These are phyloP conservation scores for Ianthella basta DNA, from an alignment of 37 sponge, comb jelly and placozoan genomes.

Conservation along the genomic window DNA sequence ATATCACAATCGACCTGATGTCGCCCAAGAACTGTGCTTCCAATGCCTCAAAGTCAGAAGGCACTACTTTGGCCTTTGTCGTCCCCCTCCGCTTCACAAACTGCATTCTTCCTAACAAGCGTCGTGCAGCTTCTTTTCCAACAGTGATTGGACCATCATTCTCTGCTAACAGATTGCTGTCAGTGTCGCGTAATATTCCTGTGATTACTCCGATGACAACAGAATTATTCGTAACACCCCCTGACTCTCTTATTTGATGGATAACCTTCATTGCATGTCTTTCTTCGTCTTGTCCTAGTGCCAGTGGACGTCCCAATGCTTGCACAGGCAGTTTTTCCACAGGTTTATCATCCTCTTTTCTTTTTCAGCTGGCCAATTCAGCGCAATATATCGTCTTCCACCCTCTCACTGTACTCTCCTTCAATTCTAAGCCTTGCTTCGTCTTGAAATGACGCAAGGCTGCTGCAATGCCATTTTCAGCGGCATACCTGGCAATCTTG, in stretches of 20 bases:
- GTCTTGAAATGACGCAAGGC: no score
- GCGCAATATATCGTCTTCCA: no score
- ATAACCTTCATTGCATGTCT: not conserved
- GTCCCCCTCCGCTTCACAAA: conserved; percentile 2
- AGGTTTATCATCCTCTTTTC: no score
- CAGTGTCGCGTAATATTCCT: not conserved
- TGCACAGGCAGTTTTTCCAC: no score
- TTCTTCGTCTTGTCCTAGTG: not conserved
- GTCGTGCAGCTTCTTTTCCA: not conserved
- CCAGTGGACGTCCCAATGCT: not conserved
- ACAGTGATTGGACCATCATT: conserved; percentile 2
- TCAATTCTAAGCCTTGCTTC: no score
- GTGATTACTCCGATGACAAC: not conserved
- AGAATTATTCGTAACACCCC: not conserved
- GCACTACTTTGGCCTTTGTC: not conserved
- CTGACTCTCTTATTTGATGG: not conserved
- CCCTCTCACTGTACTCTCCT: no score
- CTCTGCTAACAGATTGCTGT: not conserved
- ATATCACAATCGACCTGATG: not conserved
- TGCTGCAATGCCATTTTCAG: no score
- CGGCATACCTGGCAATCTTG: no score
- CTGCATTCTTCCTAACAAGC: not conserved
- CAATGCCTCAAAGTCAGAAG: no score
- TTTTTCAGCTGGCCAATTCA: no score
- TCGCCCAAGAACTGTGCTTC: not conserved